phyloP scores from a whole-genome alignment of 37 sponge, comb jelly and placozoan genomes.

The Chondrilla cf. caribensis region DNA sequence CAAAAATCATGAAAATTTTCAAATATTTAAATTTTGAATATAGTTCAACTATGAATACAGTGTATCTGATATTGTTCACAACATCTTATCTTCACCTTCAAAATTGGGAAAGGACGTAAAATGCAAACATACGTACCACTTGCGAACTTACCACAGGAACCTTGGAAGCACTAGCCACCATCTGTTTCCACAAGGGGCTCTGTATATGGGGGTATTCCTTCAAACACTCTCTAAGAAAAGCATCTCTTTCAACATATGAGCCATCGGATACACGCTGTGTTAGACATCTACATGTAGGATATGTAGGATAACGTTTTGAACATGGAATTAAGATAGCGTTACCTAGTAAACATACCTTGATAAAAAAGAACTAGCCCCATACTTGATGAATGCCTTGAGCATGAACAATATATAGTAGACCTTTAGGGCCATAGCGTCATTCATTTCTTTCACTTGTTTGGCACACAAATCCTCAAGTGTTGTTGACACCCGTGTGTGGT shows the following conservation, averaged over 20 bases:
- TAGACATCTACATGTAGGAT: background rate
- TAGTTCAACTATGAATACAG: too few relatives aligned
- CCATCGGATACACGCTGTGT: constrained; percentile 7
- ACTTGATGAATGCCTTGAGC: background rate
- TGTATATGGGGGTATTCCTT: constrained; percentile 42
- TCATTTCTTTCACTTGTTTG: constrained; percentile 23
- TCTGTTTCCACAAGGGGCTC: constrained; percentile 33
- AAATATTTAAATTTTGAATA: too few relatives aligned
- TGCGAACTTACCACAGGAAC: constrained; percentile 48
- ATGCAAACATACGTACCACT: too few relatives aligned
- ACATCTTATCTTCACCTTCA: too few relatives aligned
- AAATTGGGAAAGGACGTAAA: too few relatives aligned
- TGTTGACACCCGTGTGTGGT: background rate
- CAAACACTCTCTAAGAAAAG: constrained; percentile 50
- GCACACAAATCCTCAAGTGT: constrained; percentile 21
- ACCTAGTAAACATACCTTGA: too few relatives aligned
- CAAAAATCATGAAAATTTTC: too few relatives aligned
- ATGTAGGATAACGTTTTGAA: too few relatives aligned
- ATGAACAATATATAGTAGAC: constrained; percentile 44
- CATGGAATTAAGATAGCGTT: too few relatives aligned
- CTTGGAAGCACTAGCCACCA: constrained; percentile 48
- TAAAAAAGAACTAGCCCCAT: too few relatives aligned
- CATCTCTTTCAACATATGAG: constrained; percentile 31
- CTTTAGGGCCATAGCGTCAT: constrained; percentile 43
- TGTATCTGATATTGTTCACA: too few relatives aligned